phyloP scores from a whole-genome alignment of 2,888 invertebrate genomes.

The Antitype chi region DNA sequence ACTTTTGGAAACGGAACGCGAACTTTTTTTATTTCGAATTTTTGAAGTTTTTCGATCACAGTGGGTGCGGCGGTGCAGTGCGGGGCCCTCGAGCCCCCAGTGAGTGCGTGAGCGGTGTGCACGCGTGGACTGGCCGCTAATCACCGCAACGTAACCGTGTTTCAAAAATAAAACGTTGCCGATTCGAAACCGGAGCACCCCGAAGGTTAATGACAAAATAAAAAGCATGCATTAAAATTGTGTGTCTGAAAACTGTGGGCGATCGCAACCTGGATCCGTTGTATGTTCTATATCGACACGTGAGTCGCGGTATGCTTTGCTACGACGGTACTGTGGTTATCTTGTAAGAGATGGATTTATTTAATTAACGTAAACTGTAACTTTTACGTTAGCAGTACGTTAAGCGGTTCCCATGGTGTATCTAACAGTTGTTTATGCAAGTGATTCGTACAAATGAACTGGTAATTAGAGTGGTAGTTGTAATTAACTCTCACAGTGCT shows the following conservation, averaged over 20 bases:
- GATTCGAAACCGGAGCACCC: slow-evolving; percentile 89
- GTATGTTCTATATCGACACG: slow-evolving; percentile 74
- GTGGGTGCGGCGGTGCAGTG: slow-evolving; percentile 68
- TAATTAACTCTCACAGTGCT: slow-evolving; percentile 63
- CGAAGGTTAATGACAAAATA: slow-evolving; percentile 90
- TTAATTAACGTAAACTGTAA: slow-evolving; percentile 38
- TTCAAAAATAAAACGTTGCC: slow-evolving; percentile 89
- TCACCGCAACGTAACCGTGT: slow-evolving; percentile 85
- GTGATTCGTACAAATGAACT: slow-evolving; percentile 59
- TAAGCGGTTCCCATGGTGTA: slow-evolving; percentile 33
- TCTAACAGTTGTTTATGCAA: slow-evolving; percentile 46
- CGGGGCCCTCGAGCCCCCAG: slow-evolving; percentile 72
- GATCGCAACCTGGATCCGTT: slow-evolving; percentile 76
- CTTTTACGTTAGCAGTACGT: slow-evolving; percentile 22
- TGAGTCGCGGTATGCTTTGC: slow-evolving; percentile 71
- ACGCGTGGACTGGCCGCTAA: slow-evolving; percentile 66
- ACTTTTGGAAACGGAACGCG: slow-evolving; percentile 77
- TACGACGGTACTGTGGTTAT: slow-evolving; percentile 40
- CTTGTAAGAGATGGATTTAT: slow-evolving; percentile 41
- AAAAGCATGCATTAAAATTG: slow-evolving; percentile 87
- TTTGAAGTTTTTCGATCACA: slow-evolving; percentile 64
- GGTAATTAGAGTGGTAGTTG: slow-evolving; percentile 61
- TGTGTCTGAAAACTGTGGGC: slow-evolving; percentile 77
- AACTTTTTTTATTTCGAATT: slow-evolving; percentile 70
- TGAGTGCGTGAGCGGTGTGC: slow-evolving; percentile 74